phyloP scores from a whole-genome alignment of 2,797 vertebrate genomes.

The Acridotheres tristis region DNA sequence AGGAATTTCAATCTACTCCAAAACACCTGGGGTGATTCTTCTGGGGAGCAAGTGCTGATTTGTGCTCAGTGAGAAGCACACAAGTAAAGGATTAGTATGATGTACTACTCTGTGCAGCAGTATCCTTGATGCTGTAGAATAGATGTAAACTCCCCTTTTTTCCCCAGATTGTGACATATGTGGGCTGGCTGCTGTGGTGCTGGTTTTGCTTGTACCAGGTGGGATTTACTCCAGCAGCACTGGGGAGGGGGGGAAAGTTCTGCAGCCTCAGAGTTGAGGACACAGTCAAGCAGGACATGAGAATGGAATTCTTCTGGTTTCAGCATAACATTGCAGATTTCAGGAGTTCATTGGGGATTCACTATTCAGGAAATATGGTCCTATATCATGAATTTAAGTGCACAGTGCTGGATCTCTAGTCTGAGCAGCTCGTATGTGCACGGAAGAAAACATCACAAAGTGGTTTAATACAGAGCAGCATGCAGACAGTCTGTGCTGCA shows the following conservation, averaged over 20 bases:
- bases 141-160: not conserved
- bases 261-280: not conserved
- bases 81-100: not conserved
- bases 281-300: not conserved
- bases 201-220: not conserved
- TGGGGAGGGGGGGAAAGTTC: not conserved
- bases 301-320: not conserved
- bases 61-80: not conserved
- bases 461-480: not conserved
- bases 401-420: not conserved
- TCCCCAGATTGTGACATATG: not conserved
- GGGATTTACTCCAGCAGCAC: not conserved
- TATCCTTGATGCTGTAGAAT: not conserved
- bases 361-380: not conserved
- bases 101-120: not conserved
- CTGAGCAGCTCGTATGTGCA: not conserved
- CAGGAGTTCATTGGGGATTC: not conserved
- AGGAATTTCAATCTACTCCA: constrained; percentile 1
- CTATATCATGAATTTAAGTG: not conserved
- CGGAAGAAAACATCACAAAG: not conserved
- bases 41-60: not conserved
- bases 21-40: not conserved
- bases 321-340: not conserved
- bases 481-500: not conserved
- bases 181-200: not conserved